Evolutionary conservation across 2,113 vertebrate genomes (phyloP), one percentile per base, ranked within the genome.

Genomic region (Baryphthengus martii): DNA sequence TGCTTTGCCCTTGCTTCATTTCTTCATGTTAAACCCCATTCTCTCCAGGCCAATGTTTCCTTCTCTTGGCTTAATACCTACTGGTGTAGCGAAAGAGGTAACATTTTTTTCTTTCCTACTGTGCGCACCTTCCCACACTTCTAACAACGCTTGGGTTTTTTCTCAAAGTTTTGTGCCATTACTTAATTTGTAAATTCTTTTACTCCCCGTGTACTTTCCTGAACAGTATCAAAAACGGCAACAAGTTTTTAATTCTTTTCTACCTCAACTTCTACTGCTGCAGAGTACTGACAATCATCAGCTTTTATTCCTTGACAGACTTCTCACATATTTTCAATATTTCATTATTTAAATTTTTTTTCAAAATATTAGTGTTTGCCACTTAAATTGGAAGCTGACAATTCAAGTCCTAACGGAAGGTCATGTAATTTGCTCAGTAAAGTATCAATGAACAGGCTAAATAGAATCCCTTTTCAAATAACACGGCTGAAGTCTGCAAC

Each of bases 311-410:
- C 61, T 80, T 39, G 29, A 74, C 76, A 63, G 75, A 77, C 21
- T 71, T 13, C 13, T 42, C 65, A 88, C 67, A 78, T 40, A 92
- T 77, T 85, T 86, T 66, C 39, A 70, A 86, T n/a, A n/a, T n/a
- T n/a, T n/a, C n/a, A n/a, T n/a, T n/a, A n/a, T n/a, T n/a, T n/a
- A n/a, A n/a, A n/a, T n/a, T n/a, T n/a, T n/a, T n/a, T n/a, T n/a
- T n/a, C n/a, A 35, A 90, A 80, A 44, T 63, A 70, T 15, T 74
- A 74, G 35, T 19, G 87, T 88, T 52, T 77, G 68, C 20, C 33
- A 81, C 70, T 90, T 90, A 55, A 73, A 63, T 23, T 84, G 65
- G 15, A 84, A 90, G 18, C 20, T 75, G 44, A 42, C 28, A 89
- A 55, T 44, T 53, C 55, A 75, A 24, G 47, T 35, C 24, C 52